phyloP scores from a whole-genome alignment of 2,113 vertebrate genomes.

The Salvelinus sp. region DNA sequence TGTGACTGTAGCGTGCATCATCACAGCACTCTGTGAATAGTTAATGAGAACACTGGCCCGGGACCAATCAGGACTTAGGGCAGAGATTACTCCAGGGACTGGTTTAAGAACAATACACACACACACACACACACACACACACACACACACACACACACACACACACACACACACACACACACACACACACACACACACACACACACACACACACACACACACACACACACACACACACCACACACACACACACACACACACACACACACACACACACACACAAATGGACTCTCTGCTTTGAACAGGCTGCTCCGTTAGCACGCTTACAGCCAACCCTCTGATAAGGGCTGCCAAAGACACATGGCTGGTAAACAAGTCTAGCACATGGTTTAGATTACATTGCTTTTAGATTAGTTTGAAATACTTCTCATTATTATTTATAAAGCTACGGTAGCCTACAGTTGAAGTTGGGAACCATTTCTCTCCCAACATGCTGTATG shows the following conservation, averaged over 20 bases:
- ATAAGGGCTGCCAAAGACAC: not conserved
- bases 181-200: not conserved
- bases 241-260: constrained; percentile 12
- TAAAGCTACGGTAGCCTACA: no score
- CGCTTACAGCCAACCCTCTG: constrained; percentile 8
- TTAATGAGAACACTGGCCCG: constrained; percentile 31
- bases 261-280: no score
- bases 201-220: not conserved
- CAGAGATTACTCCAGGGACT: constrained; percentile 34
- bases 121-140: constrained; percentile 1
- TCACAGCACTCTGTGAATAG: constrained; percentile 43
- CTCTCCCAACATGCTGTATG: no score
- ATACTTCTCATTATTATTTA: no score
- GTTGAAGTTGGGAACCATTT: no score
- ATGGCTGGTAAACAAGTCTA: no score
- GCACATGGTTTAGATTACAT: no score
- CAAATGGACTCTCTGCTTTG: no score
- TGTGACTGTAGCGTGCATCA: constrained; percentile 67
- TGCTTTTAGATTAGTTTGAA: no score
- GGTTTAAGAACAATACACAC: constrained; percentile 5
- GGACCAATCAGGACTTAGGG: constrained; percentile 44
- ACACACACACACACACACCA: constrained; percentile 25
- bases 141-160: not conserved
- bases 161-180: constrained; percentile 8
- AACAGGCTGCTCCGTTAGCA: no score